Evolutionary conservation across 2,888 invertebrate species (phyloP), one percentile per base, ranked within the genome.

Genomic region (Sarcophaga rosellei): DNA sequence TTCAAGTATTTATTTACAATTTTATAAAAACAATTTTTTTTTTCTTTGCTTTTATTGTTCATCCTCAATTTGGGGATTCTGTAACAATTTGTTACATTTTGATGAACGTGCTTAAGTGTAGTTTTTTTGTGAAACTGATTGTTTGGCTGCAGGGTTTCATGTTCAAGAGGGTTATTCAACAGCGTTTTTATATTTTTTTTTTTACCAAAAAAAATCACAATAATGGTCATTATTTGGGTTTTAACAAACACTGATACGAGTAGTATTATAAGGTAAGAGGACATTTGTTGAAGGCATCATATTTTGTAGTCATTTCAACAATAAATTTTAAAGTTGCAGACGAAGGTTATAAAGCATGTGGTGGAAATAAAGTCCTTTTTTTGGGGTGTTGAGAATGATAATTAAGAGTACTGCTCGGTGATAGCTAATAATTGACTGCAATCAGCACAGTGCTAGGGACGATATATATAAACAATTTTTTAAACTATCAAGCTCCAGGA

Each of bases 141-240:
- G 57, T 80, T 72, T 69, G 79, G 66, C 59, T 74, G 61, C 74
- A 69, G 62, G 78, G 70, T 86, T 86, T 86, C 84, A 86, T 86
- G 84, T 86, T 84, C 75, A 86, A 86, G 86, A 81, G 86, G 69
- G 25, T 81, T 84, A 84, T 84, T 86, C 78, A 81, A 75, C 47
- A 68, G 17, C 62, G 21, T 77, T 70, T 59, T 78, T 35, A 25
- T 44, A n/a, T 72, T 35, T 74, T 74, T 5, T 17, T 35, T 35
- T 76, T 35, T 44, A 44, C 20, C 23, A 63, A 47, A 59, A 72
- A 74, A 68, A 59, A 59, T 59, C 57, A 53, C 17, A 59, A 77
- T 62, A 53, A 61, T 59, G 62, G 25, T 59, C 61, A 70, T 70
- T 70, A 70, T 47, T 70, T 59, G 53, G 57, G 57, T 66, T 66